These are phyloP conservation scores for Oscheius sp. DNA, from an alignment of 2,888 invertebrate species.

Conservation along the genomic window DNA sequence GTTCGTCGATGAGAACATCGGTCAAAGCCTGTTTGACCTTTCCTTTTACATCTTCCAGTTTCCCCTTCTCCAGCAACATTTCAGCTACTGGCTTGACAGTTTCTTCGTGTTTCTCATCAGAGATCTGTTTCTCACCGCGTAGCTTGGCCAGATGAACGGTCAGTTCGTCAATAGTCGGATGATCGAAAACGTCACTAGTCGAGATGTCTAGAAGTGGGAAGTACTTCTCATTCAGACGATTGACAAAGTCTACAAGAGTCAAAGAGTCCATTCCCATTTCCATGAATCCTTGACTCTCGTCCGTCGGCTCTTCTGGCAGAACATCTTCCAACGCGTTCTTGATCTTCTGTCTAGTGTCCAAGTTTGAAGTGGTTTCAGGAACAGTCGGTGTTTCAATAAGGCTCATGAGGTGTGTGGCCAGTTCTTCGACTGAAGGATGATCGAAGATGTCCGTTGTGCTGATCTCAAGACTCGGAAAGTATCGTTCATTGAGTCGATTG, in stretches of 20 bases:
- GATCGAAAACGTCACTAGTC: constrained; percentile 51
- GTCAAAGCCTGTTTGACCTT: constrained; percentile 29
- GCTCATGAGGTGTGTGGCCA: constrained; percentile 41
- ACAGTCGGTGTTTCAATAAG: background rate
- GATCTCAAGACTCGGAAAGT: constrained; percentile 45
- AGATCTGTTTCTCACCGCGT: background rate
- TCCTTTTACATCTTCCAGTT: constrained; percentile 9
- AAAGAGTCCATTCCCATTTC: constrained; percentile 68
- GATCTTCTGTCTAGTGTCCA: constrained; percentile 3
- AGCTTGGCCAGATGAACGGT: background rate
- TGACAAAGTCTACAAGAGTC: constrained; percentile 62
- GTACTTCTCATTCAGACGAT: constrained; percentile 53
- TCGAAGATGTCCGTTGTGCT: constrained; percentile 59
- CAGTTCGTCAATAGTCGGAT: constrained; percentile 44
- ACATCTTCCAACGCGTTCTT: constrained; percentile 21
- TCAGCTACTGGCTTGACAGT: background rate
- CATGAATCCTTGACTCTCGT: constrained; percentile 51
- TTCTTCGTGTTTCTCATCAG: constrained; percentile 11
- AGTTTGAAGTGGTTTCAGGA: too few species aligned
- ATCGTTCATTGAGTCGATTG: constrained; percentile 57
- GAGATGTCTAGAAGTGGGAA: constrained; percentile 44
- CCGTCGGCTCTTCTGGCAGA: constrained; percentile 20
- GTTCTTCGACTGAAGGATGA: constrained; percentile 54
- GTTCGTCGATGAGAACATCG: constrained; percentile 25
- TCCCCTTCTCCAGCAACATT: background rate